phyloP scores from a whole-genome alignment of 1,140 invertebrate genomes.

The Carposina sasakii region DNA sequence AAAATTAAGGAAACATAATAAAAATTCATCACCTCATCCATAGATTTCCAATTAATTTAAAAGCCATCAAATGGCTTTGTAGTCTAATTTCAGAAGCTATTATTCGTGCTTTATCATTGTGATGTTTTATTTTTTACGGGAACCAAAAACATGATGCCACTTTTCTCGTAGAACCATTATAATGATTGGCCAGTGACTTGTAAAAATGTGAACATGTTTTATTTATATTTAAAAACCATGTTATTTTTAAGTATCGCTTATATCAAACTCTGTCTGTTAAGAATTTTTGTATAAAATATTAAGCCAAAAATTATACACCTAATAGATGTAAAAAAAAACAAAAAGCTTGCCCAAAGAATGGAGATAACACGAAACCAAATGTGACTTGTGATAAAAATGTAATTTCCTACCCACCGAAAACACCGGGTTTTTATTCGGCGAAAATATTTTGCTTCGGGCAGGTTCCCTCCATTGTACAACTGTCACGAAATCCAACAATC shows the following conservation, averaged over 20 bases:
- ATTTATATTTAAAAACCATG: too few species aligned
- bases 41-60: too few species aligned
- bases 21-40: too few species aligned
- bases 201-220: too few species aligned
- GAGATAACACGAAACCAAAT: slow-evolving; percentile 19
- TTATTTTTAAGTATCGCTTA: too few species aligned
- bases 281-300: too few species aligned
- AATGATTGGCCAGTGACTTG: slow-evolving; percentile 12
- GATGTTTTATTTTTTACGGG: slow-evolving; percentile 10
- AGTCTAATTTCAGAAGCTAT: slow-evolving; percentile 2
- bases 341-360: not conserved
- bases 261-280: too few species aligned
- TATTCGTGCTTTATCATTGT: slow-evolving; percentile 10
- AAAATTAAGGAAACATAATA: too few species aligned
- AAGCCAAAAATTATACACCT: too few species aligned
- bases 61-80: slow-evolving; percentile 6
- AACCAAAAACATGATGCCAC: slow-evolving; percentile 7
- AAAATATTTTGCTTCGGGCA: slow-evolving; percentile 38
- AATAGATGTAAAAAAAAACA: too few species aligned
- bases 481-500: slow-evolving; percentile 52
- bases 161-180: slow-evolving; percentile 9
- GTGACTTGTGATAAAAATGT: slow-evolving; percentile 28
- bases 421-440: slow-evolving; percentile 29
- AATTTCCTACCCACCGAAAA: slow-evolving; percentile 20
- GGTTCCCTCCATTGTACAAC: slow-evolving; percentile 37